Conservation (phyloP, 2,888 invertebrate species). For the Idaea biselata region DNA sequence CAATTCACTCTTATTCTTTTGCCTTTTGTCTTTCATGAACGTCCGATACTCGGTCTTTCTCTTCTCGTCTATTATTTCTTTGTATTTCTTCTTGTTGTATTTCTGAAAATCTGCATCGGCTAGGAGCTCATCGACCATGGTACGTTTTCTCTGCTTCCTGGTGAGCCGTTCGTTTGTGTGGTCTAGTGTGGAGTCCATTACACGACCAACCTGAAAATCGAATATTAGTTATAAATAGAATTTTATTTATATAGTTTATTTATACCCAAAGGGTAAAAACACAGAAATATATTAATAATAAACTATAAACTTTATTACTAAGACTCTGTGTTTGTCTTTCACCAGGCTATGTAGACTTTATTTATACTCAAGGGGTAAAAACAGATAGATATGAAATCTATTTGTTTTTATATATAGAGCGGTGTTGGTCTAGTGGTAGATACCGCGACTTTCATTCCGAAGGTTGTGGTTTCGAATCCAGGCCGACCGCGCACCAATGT, state of each 20-base stretch:
- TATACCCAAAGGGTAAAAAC: neutral
- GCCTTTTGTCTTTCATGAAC: conserved; percentile 87
- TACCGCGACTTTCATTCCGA: too few relatives aligned
- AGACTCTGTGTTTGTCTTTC: too few relatives aligned
- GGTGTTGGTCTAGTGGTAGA: too few relatives aligned
- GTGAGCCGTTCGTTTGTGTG: conserved; percentile 91
- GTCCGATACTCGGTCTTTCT: conserved; percentile 86
- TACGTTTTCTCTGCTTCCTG: conserved; percentile 91
- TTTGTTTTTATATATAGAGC: too few relatives aligned
- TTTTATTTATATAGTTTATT: neutral
- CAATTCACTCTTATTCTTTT: conserved; percentile 79
- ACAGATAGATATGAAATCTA: too few relatives aligned
- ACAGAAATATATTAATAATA: too few relatives aligned
- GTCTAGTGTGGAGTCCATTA: conserved; percentile 92
- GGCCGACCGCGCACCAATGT: too few relatives aligned
- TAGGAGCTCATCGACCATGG: conserved; percentile 95
- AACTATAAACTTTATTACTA: too few relatives aligned
- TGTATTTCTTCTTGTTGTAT: conserved; percentile 90
- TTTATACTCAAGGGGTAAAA: too few relatives aligned
- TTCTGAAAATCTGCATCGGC: conserved; percentile 92
- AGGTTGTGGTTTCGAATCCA: too few relatives aligned
- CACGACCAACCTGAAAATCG: conserved; percentile 84
- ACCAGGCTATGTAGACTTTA: too few relatives aligned
- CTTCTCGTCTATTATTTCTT: conserved; percentile 87
- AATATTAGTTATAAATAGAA: conserved; percentile 1